Conservation (phyloP, 2,888 invertebrate species). For the Eupeodes latifasciatus region DNA sequence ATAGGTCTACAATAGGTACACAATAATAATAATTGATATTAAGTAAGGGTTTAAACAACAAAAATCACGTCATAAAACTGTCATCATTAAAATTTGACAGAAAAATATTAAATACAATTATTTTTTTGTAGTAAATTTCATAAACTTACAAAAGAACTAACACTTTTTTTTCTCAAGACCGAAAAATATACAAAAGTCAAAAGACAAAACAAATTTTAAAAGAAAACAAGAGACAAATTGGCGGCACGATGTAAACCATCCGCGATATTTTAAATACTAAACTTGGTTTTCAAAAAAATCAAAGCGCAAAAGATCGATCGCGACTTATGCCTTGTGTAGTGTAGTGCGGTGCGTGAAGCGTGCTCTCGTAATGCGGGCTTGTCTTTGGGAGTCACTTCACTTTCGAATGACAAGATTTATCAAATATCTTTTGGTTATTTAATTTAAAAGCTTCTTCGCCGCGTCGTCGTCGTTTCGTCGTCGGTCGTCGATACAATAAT, state of each 20-base stretch:
- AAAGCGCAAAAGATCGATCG: not conserved
- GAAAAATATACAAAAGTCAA: not conserved
- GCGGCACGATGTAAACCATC: constrained; percentile 2
- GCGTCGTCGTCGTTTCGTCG: too few relatives aligned
- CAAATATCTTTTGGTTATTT: constrained; percentile 69
- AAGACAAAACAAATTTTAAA: not conserved
- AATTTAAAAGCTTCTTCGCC: constrained; percentile 59
- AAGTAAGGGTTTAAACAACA: constrained; percentile 4
- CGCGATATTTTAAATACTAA: constrained; percentile 10
- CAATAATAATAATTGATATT: not conserved
- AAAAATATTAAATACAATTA: not conserved
- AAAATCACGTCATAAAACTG: constrained; percentile 7
- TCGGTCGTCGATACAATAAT: not conserved
- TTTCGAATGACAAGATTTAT: constrained; percentile 57
- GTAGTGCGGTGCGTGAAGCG: not conserved
- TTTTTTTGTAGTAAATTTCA: not conserved
- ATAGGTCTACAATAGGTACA: not conserved
- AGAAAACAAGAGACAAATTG: not conserved
- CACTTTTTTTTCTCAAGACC: not conserved
- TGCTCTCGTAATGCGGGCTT: too few relatives aligned
- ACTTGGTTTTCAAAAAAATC: constrained; percentile 10
- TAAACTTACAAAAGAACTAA: not conserved
- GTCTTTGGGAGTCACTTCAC: not conserved
- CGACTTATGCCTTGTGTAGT: not conserved
- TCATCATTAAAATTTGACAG: constrained; percentile 5